These are phyloP conservation scores for Nothobranchius kuhntae DNA, from an alignment of 2,113 vertebrate genomes.

Conservation along the genomic window DNA sequence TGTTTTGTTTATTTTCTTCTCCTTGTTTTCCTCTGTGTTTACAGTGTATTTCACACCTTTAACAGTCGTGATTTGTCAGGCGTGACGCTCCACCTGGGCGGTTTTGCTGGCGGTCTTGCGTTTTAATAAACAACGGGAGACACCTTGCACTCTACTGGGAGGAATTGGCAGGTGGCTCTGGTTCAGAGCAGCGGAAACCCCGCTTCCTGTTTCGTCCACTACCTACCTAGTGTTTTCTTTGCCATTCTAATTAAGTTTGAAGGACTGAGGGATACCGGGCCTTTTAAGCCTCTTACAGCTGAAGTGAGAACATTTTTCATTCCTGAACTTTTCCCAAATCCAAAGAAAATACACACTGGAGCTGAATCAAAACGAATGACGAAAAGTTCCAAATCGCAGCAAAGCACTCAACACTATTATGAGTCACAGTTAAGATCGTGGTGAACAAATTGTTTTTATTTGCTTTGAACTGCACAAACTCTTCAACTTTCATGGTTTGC, in stretches of 20 bases:
- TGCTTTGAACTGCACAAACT: constrained; percentile 28
- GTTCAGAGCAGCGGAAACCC: constrained; percentile 68
- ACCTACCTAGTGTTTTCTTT: constrained; percentile 68
- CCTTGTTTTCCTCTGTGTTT: constrained; percentile 31
- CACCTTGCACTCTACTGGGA: constrained; percentile 47
- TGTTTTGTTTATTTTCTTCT: constrained; percentile 41
- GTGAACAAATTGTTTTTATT: constrained; percentile 19
- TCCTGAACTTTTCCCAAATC: constrained; percentile 45
- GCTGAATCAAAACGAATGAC: constrained; percentile 7
- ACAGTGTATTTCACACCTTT: constrained; percentile 53
- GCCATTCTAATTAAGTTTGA: constrained; percentile 59
- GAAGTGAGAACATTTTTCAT: constrained; percentile 72
- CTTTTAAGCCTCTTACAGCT: constrained; percentile 63
- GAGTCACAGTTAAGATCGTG: constrained; percentile 32
- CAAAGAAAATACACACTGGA: constrained; percentile 61
- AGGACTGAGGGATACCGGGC: constrained; percentile 47
- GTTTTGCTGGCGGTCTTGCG: constrained; percentile 11
- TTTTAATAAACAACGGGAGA: constrained; percentile 12
- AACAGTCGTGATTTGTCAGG: constrained; percentile 27
- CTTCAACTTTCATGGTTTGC: constrained; percentile 12
- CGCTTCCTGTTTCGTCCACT: constrained; percentile 64
- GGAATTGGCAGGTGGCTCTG: constrained; percentile 57
- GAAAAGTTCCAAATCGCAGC: no score
- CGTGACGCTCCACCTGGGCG: constrained; percentile 20
- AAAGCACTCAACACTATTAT: constrained; percentile 25